A percentile compares a stretch with the other conserved stretches of the same genome.
These are phyloP conservation scores for Oxyruncus cristatus DNA, from an alignment of 2,113 vertebrate genomes.

Conservation along the genomic window DNA sequence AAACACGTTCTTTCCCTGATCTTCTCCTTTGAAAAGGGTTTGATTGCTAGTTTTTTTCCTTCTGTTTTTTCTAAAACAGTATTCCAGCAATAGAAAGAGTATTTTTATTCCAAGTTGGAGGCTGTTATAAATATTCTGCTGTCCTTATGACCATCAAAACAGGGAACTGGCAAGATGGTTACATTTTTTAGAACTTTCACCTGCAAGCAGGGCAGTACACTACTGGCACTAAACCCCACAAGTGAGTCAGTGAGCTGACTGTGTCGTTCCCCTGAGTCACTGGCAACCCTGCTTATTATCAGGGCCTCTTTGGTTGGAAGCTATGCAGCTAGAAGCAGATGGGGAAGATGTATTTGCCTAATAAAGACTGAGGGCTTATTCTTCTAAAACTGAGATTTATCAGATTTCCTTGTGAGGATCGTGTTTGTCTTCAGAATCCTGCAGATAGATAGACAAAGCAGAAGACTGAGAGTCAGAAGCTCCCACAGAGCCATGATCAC, in stretches of 20 bases:
- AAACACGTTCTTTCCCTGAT: neutral
- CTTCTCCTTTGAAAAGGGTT: neutral
- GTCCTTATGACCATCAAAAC: neutral
- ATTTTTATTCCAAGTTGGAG: conserved; percentile 10
- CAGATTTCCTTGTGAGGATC: neutral
- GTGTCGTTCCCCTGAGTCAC: neutral
- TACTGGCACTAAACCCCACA: fast-evolving
- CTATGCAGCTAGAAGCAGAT: neutral
- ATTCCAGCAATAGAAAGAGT: neutral
- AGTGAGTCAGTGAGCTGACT: neutral
- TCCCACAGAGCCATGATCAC: neutral
- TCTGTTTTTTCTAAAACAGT: neutral
- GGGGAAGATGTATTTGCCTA: neutral
- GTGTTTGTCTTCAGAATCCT: neutral
- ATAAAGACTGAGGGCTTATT: neutral
- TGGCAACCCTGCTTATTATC: neutral
- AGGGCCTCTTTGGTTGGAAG: neutral
- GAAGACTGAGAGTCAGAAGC: neutral
- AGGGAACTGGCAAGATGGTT: neutral
- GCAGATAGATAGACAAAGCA: neutral
- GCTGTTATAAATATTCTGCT: neutral
- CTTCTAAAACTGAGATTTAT: neutral
- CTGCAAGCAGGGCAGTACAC: neutral
- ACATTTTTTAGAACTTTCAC: neutral
- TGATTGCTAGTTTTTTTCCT: neutral